A percentile compares a stretch with the other conserved stretches of the same genome.
phyloP scores from a whole-genome alignment of 2,113 vertebrate species.

The Mirza zaza region DNA sequence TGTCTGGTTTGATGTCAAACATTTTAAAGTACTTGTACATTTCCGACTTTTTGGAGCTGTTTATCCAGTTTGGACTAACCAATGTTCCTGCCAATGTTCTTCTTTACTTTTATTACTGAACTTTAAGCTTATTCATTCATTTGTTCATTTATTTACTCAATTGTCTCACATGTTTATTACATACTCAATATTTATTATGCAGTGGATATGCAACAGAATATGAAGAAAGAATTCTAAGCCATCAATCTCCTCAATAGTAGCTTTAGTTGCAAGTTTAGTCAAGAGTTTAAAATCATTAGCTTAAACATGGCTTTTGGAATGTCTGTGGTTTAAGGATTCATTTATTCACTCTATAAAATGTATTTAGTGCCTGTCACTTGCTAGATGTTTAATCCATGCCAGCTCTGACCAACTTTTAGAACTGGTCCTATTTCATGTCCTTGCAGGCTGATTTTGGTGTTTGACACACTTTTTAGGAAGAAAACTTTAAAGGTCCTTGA shows the following conservation, averaged over 20 bases:
- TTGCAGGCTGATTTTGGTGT: conserved; percentile 8
- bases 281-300: conserved; percentile 24
- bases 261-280: background rate
- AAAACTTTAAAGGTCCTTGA: background rate
- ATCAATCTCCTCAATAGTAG: background rate
- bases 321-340: background rate
- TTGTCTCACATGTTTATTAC: background rate
- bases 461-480: conserved; percentile 16
- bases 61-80: background rate
- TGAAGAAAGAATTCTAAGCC: background rate
- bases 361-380: background rate
- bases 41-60: background rate
- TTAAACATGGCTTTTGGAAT: background rate
- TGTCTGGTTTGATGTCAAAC: background rate
- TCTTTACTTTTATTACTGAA: background rate
- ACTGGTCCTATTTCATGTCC: background rate
- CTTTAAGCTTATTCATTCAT: background rate
- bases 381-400: conserved; percentile 9
- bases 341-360: background rate
- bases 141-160: background rate
- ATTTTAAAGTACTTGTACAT: background rate
- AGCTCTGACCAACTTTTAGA: background rate
- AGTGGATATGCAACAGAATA: background rate
- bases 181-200: background rate
- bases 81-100: background rate